Conservation (phyloP, 2,888 invertebrate species). For the Acanthosepion pharaonis region DNA sequence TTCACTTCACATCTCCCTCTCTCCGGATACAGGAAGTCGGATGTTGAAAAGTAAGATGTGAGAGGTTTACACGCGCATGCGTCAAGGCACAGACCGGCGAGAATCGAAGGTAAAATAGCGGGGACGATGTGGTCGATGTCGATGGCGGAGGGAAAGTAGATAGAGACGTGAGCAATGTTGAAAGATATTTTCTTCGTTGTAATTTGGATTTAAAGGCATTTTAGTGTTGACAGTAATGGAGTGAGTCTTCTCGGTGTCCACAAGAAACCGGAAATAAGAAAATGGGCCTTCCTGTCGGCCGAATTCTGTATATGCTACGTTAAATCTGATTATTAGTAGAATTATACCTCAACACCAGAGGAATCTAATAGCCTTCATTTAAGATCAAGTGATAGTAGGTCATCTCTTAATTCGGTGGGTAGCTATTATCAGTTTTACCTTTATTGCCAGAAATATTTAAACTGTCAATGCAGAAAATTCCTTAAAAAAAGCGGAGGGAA, state of each 20-base stretch:
- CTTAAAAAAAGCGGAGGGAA: too few relatives aligned
- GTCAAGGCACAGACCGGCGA: neutral
- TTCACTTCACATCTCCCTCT: neutral
- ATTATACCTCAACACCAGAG: too few relatives aligned
- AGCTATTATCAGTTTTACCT: too few relatives aligned
- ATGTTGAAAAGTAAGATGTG: neutral
- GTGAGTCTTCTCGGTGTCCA: neutral
- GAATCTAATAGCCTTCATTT: too few relatives aligned
- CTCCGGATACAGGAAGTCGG: neutral
- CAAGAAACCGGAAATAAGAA: neutral
- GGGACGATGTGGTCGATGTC: neutral
- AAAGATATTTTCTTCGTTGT: neutral
- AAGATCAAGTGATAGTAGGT: too few relatives aligned
- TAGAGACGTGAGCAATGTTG: neutral
- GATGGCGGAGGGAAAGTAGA: neutral
- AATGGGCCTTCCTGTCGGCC: slow-evolving; percentile 14
- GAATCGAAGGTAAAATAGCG: neutral
- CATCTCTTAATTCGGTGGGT: too few relatives aligned
- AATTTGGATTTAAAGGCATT: slow-evolving; percentile 20
- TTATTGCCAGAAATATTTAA: too few relatives aligned
- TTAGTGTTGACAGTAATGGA: slow-evolving; percentile 9
- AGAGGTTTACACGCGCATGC: neutral
- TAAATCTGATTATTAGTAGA: neutral
- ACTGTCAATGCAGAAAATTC: too few relatives aligned
- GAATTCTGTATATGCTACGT: neutral